Conservation (phyloP, 1,140 invertebrate genomes). For the Callitettix versicolor region DNA sequence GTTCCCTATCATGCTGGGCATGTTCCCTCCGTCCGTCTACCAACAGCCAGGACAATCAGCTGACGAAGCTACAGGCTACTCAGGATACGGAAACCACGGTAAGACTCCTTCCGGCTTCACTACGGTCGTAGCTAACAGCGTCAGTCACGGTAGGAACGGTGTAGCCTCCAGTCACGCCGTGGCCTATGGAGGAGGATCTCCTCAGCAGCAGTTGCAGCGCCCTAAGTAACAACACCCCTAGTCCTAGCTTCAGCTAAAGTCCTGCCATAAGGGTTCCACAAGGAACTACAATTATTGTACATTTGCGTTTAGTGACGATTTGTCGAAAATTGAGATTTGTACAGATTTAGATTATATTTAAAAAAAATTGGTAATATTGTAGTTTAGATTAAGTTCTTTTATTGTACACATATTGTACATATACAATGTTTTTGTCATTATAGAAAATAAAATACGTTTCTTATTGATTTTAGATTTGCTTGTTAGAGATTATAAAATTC, state of each 20-base stretch:
- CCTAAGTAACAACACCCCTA: neutral
- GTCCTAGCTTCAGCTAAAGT: neutral
- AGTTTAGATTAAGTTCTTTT: too few relatives aligned
- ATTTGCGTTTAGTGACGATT: too few relatives aligned
- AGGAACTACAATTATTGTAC: too few relatives aligned
- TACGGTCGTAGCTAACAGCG: slow-evolving; percentile 56
- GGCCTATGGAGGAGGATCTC: slow-evolving; percentile 42
- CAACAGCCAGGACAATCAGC: slow-evolving; percentile 2
- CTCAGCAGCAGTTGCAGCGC: neutral
- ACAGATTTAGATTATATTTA: too few relatives aligned
- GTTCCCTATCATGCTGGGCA: slow-evolving; percentile 29
- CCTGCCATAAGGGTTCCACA: neutral
- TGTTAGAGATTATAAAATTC: too few relatives aligned
- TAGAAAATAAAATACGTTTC: too few relatives aligned
- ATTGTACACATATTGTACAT: too few relatives aligned
- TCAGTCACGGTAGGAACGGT: slow-evolving; percentile 52
- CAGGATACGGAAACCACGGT: slow-evolving; percentile 26
- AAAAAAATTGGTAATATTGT: too few relatives aligned
- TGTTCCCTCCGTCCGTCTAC: slow-evolving; percentile 20
- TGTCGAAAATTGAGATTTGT: too few relatives aligned
- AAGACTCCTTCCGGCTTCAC: slow-evolving; percentile 25
- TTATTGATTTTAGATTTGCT: too few relatives aligned
- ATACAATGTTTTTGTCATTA: too few relatives aligned
- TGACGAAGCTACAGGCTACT: neutral
- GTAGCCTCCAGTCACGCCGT: slow-evolving; percentile 56